Base-by-base conservation (phyloP, 1,140 invertebrate genomes). In the Zaprionus inermis region DNA sequence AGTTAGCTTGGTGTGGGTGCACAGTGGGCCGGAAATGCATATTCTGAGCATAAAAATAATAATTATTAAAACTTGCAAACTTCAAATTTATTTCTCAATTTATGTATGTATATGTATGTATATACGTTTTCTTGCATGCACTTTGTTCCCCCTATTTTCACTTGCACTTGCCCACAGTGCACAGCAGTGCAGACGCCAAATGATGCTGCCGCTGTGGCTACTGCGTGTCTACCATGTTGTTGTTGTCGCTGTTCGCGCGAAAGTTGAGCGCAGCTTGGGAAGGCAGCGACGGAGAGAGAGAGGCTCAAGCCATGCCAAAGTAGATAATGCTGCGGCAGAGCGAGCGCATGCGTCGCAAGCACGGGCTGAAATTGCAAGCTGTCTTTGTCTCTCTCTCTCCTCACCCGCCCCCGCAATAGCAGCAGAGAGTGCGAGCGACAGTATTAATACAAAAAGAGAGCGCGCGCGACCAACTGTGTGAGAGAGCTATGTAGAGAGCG, bases 231-330 rank as follows among this genome's bases (percentile, higher is more conserved):
- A 32, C 38, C 7, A 61, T 76, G 52, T 76, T 72, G 67, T 71
- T 83, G 38, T 71, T 74, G 30, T 64, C 65, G 44, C 32, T 69
- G 41, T 59, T 22, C 70, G 51, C 81, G 82, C 81, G 78, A 85
- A 85, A 85, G 82, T 88, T 81, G 72, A 81, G 81, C 81, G 74
- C 70, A 77, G 70, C 79, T 75, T 65, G 59, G 65, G 7, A 65
- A 55, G 60, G 60, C 65, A 73, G 3, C 3, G 24, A 5, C 3
- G 5, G 24, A 28, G 24, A 28, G 24, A 28, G 24, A 28, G 57
- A 71, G 61, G 65, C 64, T 49, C 67, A 72, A 71, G 76, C 76
- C n/a, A n/a, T n/a, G n/a, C n/a, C n/a, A 81, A 84, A 57, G 38
- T 41, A 57, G 41, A 79, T 38, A 81, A 77, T 32, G 56, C 38